phyloP scores from a whole-genome alignment of 2,113 vertebrate species.

The Hymenochirus boettgeri region DNA sequence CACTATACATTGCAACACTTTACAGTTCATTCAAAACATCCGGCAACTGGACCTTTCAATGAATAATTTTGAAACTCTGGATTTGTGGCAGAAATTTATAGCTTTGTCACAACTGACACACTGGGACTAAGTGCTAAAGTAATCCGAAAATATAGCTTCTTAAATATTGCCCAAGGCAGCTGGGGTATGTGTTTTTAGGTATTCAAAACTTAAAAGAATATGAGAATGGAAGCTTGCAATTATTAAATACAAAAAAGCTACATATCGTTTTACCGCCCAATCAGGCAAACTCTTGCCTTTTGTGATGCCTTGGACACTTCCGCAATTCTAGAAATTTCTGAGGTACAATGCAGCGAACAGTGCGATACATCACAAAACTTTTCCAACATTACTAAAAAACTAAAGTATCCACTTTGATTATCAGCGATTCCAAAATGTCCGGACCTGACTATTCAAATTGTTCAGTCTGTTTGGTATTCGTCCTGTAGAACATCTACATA shows the following conservation, averaged over 20 bases:
- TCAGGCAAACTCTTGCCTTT: constrained; percentile 44
- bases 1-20: constrained; percentile 54
- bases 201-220: constrained; percentile 59
- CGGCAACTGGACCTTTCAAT: constrained; percentile 68
- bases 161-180: constrained; percentile 53
- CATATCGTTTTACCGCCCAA: constrained; percentile 54
- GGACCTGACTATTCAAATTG: constrained; percentile 57
- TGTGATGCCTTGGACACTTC: constrained; percentile 60
- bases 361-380: constrained; percentile 30
- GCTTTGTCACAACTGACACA: constrained; percentile 59
- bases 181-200: constrained; percentile 64
- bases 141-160: constrained; percentile 61
- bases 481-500: constrained; percentile 54
- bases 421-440: constrained; percentile 60
- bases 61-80: constrained; percentile 65
- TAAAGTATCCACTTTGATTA: constrained; percentile 52
- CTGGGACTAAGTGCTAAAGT: constrained; percentile 64
- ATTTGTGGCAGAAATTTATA: constrained; percentile 67
- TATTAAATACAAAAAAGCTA: constrained; percentile 59
- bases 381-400: constrained; percentile 32
- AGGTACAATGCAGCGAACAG: constrained; percentile 45
- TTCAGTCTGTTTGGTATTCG: constrained; percentile 55
- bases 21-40: constrained; percentile 50
- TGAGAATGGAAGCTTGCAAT: constrained; percentile 58
- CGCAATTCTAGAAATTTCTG: constrained; percentile 58